Evolutionary conservation across 2,888 invertebrate species (phyloP), one percentile per base, ranked within the genome.

Genomic region (Lasioglossum pauxillum): DNA sequence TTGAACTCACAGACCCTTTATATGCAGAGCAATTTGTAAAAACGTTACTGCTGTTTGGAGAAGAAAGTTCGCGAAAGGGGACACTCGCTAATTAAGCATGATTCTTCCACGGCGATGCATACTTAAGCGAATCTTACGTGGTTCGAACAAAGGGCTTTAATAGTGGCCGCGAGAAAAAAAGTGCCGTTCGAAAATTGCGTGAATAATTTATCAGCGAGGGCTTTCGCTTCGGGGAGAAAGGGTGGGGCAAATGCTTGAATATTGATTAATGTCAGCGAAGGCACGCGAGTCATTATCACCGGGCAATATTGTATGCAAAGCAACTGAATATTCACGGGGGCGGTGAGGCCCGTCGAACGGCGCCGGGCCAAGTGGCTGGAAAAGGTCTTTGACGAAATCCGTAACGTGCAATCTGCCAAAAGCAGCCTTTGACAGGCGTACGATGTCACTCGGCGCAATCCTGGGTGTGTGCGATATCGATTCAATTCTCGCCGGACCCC

Each of bases 311-410:
- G 74, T 74, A 74, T 74, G 74, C 74, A 74, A 74, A 74, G 49
- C 74, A 74, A 49, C 27, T 74, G 74, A 74, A 74, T 74, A 74
- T 74, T 78, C 85, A 74, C 57, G 73, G 74, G 69, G 10, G 0
- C 31, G 23, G 41, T 23, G 35, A 3, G 19, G 23, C 4, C 5
- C 69, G 23, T 35, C 38, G 69, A 38, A 31, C 69, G 69, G 64
- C 64, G 46, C 19, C 46, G 78, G 31, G 35, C 57, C 77, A 80
- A 46, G 57, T 27, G 80, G 49, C 46, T 74, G 80, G 73, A 79
- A 90, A 88, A 82, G 80, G 82, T 84, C 90, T 90, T 90, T 90
- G 90, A 90, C 82, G 80, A 90, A 87, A 90, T 84, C 86, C 82
- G 89, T 82, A 35, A 75, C 84, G 84, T 74, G 84, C 83, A 82